Evolutionary conservation across 1,140 invertebrate genomes (phyloP).

Genomic region (Euwallacea similis): DNA sequence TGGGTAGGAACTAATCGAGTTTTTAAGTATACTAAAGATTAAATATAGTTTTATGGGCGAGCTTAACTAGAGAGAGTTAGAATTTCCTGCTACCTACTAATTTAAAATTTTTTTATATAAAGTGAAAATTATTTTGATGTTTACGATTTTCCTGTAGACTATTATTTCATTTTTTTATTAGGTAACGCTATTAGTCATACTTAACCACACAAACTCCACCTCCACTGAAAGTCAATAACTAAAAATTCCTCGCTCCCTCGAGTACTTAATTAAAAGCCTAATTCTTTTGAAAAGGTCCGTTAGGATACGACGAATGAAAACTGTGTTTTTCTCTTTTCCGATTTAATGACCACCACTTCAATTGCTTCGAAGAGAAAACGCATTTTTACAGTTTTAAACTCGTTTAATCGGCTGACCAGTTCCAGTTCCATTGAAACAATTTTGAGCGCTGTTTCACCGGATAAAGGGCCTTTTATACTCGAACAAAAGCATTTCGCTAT

Average conservation of each 20-base stretch:
- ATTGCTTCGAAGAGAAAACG: slow-evolving; percentile 23
- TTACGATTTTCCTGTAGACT: too few species aligned
- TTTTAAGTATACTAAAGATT: too few species aligned
- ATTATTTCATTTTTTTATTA: too few species aligned
- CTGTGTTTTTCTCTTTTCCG: slow-evolving; percentile 29
- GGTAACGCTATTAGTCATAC: too few species aligned
- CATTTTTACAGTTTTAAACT: slow-evolving; percentile 33
- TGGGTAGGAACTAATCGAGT: too few species aligned
- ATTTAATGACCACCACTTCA: slow-evolving; percentile 34
- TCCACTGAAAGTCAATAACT: too few species aligned
- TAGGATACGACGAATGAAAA: slow-evolving; percentile 21
- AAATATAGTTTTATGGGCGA: too few species aligned
- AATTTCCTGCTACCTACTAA: too few species aligned
- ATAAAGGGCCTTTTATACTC: not conserved
- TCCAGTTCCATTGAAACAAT: slow-evolving; percentile 17
- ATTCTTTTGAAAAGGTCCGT: slow-evolving; percentile 26
- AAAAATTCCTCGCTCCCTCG: not conserved
- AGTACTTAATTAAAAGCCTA: slow-evolving; percentile 30
- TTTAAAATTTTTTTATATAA: too few species aligned
- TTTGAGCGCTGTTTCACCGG: slow-evolving; percentile 12
- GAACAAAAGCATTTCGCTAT: not conserved
- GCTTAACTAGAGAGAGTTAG: too few species aligned
- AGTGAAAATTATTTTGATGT: too few species aligned
- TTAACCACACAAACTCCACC: too few species aligned
- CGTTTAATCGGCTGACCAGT: slow-evolving; percentile 22